Evolutionary conservation across 2,888 invertebrate genomes (phyloP).

Genomic region (Spicauda simplicius): DNA sequence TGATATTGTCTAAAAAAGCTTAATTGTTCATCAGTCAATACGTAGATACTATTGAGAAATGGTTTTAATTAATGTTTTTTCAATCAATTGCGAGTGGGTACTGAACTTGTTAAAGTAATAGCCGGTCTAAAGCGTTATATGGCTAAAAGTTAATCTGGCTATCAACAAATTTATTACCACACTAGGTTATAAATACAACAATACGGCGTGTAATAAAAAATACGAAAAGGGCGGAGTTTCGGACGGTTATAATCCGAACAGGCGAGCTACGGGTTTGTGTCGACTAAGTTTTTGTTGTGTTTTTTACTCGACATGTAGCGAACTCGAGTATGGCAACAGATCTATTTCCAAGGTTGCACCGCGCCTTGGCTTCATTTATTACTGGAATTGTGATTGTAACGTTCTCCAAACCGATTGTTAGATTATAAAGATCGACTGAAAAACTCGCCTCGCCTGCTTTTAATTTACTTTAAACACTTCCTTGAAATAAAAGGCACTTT

Average conservation of each 20-base stretch:
- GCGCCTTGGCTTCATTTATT: constrained; percentile 61
- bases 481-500: constrained; percentile 65
- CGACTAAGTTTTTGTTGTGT: constrained; percentile 68
- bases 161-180: constrained; percentile 36
- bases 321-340: constrained; percentile 64
- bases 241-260: constrained; percentile 73
- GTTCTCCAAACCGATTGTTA: constrained; percentile 63
- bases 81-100: constrained; percentile 12
- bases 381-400: constrained; percentile 61
- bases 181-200: constrained; percentile 36
- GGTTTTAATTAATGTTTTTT: constrained; percentile 43
- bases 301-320: constrained; percentile 67
- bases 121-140: constrained; percentile 26
- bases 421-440: constrained; percentile 59
- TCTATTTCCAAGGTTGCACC: constrained; percentile 74
- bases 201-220: constrained; percentile 48
- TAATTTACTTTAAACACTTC: constrained; percentile 69
- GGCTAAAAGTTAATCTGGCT: constrained; percentile 35
- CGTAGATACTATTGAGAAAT: constrained; percentile 57
- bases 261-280: constrained; percentile 60
- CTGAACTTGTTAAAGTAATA: constrained; percentile 32
- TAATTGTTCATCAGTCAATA: constrained; percentile 44
- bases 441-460: constrained; percentile 59
- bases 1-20: constrained; percentile 48
- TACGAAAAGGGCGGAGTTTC: constrained; percentile 71